These are phyloP conservation scores for Climacteris rufus DNA, from an alignment of 2,113 vertebrate genomes.

Conservation along the genomic window DNA sequence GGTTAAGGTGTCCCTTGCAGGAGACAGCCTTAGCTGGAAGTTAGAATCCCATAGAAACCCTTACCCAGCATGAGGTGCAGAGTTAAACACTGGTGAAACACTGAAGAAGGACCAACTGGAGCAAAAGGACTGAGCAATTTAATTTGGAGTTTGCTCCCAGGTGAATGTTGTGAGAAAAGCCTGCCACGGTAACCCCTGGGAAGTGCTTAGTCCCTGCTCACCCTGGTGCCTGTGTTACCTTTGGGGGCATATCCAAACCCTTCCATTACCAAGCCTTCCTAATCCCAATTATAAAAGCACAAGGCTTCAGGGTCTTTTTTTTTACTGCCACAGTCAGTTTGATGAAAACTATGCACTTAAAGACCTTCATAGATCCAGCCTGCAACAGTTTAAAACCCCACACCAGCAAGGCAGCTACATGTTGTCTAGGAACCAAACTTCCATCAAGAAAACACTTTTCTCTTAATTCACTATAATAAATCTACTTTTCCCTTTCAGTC, in stretches of 20 bases:
- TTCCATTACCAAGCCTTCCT: not conserved
- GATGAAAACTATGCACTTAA: not conserved
- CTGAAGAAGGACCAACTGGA: not conserved
- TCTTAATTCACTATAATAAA: not conserved
- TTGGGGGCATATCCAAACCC: not conserved
- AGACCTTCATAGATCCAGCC: not conserved
- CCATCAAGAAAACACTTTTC: not conserved
- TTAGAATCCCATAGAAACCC: not conserved
- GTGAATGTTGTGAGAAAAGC: not conserved
- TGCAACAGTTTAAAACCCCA: not conserved
- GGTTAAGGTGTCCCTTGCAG: not conserved
- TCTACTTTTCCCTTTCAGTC: not conserved
- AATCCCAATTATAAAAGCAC: not conserved
- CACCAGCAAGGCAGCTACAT: not conserved
- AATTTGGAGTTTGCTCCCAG: not conserved
- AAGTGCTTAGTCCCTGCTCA: not conserved
- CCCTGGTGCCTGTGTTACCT: not conserved
- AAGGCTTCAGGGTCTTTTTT: not conserved
- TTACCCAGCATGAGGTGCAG: not conserved
- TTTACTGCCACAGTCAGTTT: not conserved
- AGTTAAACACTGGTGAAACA: not conserved
- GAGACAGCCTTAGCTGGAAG: not conserved
- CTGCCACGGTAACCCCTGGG: not conserved
- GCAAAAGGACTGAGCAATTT: not conserved
- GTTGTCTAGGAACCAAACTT: not conserved